Evolutionary conservation across 1,140 invertebrate species (phyloP), one percentile per base, ranked within the genome.

Genomic region (Cyclina sinensis): DNA sequence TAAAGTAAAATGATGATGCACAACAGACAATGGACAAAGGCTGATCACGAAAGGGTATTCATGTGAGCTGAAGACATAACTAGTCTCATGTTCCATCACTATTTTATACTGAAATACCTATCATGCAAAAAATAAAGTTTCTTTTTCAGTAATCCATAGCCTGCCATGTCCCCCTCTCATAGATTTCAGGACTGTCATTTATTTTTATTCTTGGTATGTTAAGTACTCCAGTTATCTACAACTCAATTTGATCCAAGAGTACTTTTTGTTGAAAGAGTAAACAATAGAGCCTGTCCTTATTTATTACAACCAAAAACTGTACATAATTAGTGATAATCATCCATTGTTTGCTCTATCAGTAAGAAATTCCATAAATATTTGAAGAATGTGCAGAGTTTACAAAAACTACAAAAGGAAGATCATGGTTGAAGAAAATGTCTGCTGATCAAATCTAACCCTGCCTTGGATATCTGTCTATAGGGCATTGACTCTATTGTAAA

Each of bases 341-440:
- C 57, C 27, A 62, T 62, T 62, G 57, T 62, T 62, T 62, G n/a
- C 27, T 24, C 24, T 62, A 62, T 62, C 57, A 62, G 57, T 62
- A 62, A 62, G 57, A 62, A 24, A 27, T 27, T 62, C 27, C 27
- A 24, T 27, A 62, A 62, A 62, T 62, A 62, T 62, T 24, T 62
- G 24, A 62, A 27, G 24, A 24, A 62, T 62, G 18, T 62, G 24
- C 27, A 24, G n/a, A 62, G 57, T 24, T 62, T 27, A n/a, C 57
- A 62, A 62, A 62, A 57, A 57, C 3, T 57, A 57, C 51, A 16
- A 21, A 11, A 57, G 51, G 51, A 54, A 11, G 51, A 54, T 18
- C 51, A 54, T 3, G 21, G 18, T 14, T 3, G 21, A 54, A 54
- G 51, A 54, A 54, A 54, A 54, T 54, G 3, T 54, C 18, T 54